Evolutionary conservation across 2,113 vertebrate genomes (phyloP), one percentile per base, ranked within the genome.

Genomic region (Thymallus thymallus): DNA sequence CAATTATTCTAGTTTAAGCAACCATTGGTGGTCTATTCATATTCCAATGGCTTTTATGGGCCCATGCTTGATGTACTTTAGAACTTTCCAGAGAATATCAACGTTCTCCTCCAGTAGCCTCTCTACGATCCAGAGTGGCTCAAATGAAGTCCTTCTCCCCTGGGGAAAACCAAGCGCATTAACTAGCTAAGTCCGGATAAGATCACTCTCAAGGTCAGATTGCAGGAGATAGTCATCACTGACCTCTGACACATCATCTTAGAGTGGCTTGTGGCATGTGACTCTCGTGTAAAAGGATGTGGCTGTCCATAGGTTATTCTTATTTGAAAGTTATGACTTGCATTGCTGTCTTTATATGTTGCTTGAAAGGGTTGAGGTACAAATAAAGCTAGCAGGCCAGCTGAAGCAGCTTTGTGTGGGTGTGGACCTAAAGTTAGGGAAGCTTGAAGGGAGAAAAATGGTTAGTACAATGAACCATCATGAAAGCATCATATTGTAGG

Each of bases 191-290:
- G n/a, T 60, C 56, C 6, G 18, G 56, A 60, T 60, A 9, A 10
- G 56, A 60, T n/a, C 35, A 41, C 35, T 60, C 30, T 73, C 82
- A 84, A 85, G 79, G 82, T 84, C 82, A 75, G 74, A 68, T 45
- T 41, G 63, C 56, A 23, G 62, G 46, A 72, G 81, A 84, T 81
- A 72, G 26, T 60, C 18, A 60, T 60, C 56, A 60, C 68, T 80
- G 79, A 83, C 83, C 84, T 74, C 82, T 66, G 66, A 69, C 35
- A 41, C 35, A 41, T 26, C 45, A 63, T 51, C 55, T 69, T 26
- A 80, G 65, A 63, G 76, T 69, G 65, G 20, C 18, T 22, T n/a
- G 64, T 80, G 62, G 75, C 55, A 16, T 61, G 81, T 66, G 48
- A 32, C 62, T 58, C 35, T 41, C 35, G 45, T 41, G 35, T 22